These are phyloP conservation scores for Heliconius congener DNA, from an alignment of 1,140 invertebrate species.

Conservation along the genomic window DNA sequence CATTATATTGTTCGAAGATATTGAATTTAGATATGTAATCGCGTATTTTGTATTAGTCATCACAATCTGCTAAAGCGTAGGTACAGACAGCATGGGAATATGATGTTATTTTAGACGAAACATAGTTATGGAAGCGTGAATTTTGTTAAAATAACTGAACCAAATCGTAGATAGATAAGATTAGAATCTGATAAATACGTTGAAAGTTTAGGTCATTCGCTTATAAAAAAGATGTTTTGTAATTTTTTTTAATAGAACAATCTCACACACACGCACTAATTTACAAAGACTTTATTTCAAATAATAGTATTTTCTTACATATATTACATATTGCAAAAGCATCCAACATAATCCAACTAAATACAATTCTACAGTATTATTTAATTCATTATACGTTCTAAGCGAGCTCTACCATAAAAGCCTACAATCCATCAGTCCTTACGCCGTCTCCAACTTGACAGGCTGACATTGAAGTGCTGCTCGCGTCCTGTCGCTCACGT, in stretches of 20 bases:
- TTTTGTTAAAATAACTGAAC: slow-evolving; percentile 1
- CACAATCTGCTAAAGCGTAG: background rate
- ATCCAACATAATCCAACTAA: background rate
- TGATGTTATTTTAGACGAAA: background rate
- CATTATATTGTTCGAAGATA: slow-evolving; percentile 1
- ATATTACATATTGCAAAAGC: background rate
- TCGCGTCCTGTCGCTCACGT: slow-evolving; percentile 61
- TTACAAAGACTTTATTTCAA: too few species aligned
- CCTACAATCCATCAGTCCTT: slow-evolving; percentile 12
- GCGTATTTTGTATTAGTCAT: background rate
- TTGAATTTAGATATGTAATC: slow-evolving; percentile 11
- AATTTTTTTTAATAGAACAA: too few species aligned
- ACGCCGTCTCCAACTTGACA: slow-evolving; percentile 26
- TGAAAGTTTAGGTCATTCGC: background rate
- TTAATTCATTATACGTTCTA: background rate
- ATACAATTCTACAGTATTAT: background rate
- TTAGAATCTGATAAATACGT: background rate
- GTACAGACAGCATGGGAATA: background rate
- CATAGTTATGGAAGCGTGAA: background rate
- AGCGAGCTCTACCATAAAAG: background rate
- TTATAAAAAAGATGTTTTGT: background rate
- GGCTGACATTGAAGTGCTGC: slow-evolving; percentile 56
- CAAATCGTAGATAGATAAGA: background rate
- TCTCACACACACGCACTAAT: too few species aligned
- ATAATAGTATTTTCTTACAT: too few species aligned